phyloP scores from a whole-genome alignment of 2,888 invertebrate genomes.

The Elegia similella region DNA sequence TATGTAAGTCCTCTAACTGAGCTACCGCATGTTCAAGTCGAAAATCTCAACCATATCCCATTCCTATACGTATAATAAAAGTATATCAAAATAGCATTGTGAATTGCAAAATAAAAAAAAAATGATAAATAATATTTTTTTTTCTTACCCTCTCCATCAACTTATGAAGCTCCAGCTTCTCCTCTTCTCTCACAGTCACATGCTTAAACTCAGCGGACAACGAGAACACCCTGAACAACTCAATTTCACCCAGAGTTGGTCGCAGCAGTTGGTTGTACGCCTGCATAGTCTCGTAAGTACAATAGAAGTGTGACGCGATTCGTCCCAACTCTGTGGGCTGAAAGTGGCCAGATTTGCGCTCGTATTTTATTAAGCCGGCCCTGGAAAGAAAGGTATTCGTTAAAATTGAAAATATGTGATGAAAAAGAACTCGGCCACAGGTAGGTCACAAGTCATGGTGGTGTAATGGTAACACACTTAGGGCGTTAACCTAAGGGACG shows the following conservation, averaged over 20 bases:
- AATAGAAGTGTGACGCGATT: slow-evolving; percentile 99
- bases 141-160: slow-evolving; percentile 85
- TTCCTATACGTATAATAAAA: too few species aligned
- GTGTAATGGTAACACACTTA: too few species aligned
- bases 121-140: too few species aligned
- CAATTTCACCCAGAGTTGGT: slow-evolving; percentile 98
- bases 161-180: slow-evolving; percentile 97
- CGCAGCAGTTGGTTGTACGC: slow-evolving; percentile 98
- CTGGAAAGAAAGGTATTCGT: slow-evolving; percentile 72
- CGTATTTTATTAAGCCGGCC: slow-evolving; percentile 97
- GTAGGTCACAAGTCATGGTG: too few species aligned
- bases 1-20: too few species aligned
- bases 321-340: slow-evolving; percentile 97
- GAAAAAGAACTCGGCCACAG: too few species aligned
- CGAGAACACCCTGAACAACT: slow-evolving; percentile 98
- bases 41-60: too few species aligned
- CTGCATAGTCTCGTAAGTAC: slow-evolving; percentile 97
- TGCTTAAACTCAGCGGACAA: slow-evolving; percentile 97
- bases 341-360: slow-evolving; percentile 94
- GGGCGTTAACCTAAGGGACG: too few species aligned
- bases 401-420: too few species aligned
- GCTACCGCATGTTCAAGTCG: too few species aligned
- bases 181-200: slow-evolving; percentile 96
- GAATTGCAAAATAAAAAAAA: too few species aligned
- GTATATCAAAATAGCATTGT: too few species aligned